phyloP scores from a whole-genome alignment of 2,888 invertebrate genomes.

The Junonia oenone region DNA sequence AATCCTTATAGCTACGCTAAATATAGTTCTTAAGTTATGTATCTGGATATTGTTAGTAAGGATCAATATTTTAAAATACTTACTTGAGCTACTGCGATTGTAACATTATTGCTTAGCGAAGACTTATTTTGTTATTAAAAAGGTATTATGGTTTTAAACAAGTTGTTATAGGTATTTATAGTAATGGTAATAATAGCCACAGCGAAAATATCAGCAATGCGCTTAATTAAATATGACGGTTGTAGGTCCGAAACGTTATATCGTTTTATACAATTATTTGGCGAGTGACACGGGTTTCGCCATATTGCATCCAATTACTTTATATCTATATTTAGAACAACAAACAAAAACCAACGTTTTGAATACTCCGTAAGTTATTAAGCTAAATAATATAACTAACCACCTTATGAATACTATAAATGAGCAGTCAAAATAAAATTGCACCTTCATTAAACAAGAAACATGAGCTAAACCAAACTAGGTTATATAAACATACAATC shows the following conservation, averaged over 20 bases:
- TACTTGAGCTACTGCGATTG: constrained; percentile 18
- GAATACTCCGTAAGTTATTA: too few relatives aligned
- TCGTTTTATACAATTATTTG: not conserved
- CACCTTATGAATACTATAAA: too few relatives aligned
- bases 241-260: constrained; percentile 2
- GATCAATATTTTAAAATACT: not conserved
- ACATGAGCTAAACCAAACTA: too few relatives aligned
- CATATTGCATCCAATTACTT: not conserved
- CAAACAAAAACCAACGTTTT: too few relatives aligned
- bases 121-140: not conserved
- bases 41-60: not conserved
- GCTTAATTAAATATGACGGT: constrained; percentile 12
- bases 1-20: constrained; percentile 3
- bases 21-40: not conserved
- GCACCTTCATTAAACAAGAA: too few relatives aligned
- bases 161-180: not conserved
- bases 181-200: constrained; percentile 6
- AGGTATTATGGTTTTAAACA: not conserved
- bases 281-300: not conserved
- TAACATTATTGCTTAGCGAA: constrained; percentile 20
- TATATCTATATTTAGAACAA: too few relatives aligned
- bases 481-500: too few relatives aligned
- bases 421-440: too few relatives aligned
- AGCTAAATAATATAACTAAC: too few relatives aligned
- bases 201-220: constrained; percentile 26